Evolutionary conservation across 2,888 invertebrate genomes (phyloP).

Genomic region (Gari tellinella): DNA sequence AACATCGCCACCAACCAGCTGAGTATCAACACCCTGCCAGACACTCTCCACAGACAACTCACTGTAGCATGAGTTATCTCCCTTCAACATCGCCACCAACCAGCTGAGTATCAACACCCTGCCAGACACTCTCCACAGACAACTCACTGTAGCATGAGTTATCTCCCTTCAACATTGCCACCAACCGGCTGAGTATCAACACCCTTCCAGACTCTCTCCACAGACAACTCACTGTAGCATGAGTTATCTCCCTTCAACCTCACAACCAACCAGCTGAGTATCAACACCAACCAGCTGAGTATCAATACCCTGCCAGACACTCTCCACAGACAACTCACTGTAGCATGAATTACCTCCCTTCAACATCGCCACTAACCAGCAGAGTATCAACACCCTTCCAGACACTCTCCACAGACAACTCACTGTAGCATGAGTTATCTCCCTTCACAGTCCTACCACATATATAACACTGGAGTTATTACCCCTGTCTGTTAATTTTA

Average conservation of each 20-base stretch:
- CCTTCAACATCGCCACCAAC: no score
- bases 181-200: conserved; percentile 22
- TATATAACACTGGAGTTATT: no score
- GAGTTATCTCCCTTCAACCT: neutral
- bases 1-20: conserved; percentile 37
- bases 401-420: conserved; percentile 46
- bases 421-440: conserved; percentile 24
- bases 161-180: no score
- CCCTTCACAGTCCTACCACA: no score
- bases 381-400: conserved; percentile 45
- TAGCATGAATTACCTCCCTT: conserved; percentile 8
- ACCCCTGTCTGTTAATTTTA: no score
- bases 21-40: conserved; percentile 46
- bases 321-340: conserved; percentile 46
- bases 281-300: conserved; percentile 37
- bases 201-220: conserved; percentile 45
- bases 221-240: conserved; percentile 46
- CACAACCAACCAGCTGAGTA: neutral
- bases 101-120: conserved; percentile 39
- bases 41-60: conserved; percentile 43
- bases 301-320: conserved; percentile 51
- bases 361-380: neutral
- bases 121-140: conserved; percentile 45
- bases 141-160: conserved; percentile 35
- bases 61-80: conserved; percentile 26